Evolutionary conservation across 2,113 vertebrate species (phyloP).

Genomic region (Sapajus apella): DNA sequence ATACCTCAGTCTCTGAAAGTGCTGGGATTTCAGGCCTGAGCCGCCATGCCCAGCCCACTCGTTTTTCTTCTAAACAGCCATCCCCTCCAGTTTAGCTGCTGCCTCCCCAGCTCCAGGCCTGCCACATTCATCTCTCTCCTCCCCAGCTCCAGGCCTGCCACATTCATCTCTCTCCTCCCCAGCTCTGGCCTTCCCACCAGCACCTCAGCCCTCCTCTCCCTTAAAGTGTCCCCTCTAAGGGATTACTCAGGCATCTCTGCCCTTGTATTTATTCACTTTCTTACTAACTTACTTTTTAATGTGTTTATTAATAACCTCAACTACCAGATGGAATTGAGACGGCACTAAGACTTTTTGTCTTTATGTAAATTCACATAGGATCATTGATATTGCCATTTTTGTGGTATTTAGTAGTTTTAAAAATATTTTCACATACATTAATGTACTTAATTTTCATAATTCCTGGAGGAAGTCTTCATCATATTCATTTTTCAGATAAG

Average conservation of each 20-base stretch:
- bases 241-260: not conserved
- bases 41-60: not conserved
- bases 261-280: not conserved
- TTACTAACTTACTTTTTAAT: not conserved
- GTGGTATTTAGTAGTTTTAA: not conserved
- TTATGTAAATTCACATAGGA: not conserved
- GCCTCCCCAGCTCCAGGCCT: not conserved
- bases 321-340: not conserved
- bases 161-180: not conserved
- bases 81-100: no score
- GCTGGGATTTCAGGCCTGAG: no score
- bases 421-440: not conserved
- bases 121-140: not conserved
- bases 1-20: no score
- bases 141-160: not conserved
- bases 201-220: not conserved
- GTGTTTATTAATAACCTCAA: not conserved
- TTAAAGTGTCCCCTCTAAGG: not conserved
- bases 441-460: not conserved
- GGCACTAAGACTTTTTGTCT: not conserved
- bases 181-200: not conserved
- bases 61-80: not conserved
- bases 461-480: not conserved
- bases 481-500: not conserved
- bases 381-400: not conserved